These are phyloP conservation scores for Polypterus senegalus DNA, from an alignment of 2,113 vertebrate species.

Conservation along the genomic window DNA sequence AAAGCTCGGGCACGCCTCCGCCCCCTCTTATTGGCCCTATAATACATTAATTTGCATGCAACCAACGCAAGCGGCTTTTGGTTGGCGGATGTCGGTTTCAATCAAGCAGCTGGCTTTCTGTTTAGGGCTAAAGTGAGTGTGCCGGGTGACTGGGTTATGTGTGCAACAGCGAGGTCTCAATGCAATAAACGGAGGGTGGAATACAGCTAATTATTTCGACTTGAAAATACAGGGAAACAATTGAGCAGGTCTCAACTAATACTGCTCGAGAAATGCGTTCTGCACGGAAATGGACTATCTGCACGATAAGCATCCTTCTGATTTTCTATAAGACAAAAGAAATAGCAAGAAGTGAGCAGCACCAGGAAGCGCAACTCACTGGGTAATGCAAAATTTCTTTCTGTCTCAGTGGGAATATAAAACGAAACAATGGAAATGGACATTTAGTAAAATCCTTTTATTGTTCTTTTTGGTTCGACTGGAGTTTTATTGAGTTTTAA, in stretches of 20 bases:
- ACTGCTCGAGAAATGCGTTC: constrained; percentile 57
- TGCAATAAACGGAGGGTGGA: constrained; percentile 7
- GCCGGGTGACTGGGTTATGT: constrained; percentile 22
- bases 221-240: constrained; percentile 3
- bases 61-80: neutral
- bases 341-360: constrained; percentile 61
- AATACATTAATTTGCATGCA: constrained; percentile 14
- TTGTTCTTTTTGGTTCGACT: no score
- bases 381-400: constrained; percentile 43
- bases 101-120: constrained; percentile 15
- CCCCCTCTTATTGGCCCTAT: constrained; percentile 10
- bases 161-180: constrained; percentile 15
- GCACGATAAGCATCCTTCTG: constrained; percentile 70
- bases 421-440: no score
- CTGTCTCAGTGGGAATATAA: no score
- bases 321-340: constrained; percentile 81
- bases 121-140: constrained; percentile 15
- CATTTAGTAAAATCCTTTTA: no score
- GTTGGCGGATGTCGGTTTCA: constrained; percentile 22
- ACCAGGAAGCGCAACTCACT: constrained; percentile 49
- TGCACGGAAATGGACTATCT: constrained; percentile 67
- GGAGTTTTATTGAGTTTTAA: no score
- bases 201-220: constrained; percentile 10
- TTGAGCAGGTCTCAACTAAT: constrained; percentile 8
- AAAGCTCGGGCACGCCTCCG: constrained; percentile 16